phyloP scores from a whole-genome alignment of 2,113 vertebrate species.

The Ceyx melanurus region DNA sequence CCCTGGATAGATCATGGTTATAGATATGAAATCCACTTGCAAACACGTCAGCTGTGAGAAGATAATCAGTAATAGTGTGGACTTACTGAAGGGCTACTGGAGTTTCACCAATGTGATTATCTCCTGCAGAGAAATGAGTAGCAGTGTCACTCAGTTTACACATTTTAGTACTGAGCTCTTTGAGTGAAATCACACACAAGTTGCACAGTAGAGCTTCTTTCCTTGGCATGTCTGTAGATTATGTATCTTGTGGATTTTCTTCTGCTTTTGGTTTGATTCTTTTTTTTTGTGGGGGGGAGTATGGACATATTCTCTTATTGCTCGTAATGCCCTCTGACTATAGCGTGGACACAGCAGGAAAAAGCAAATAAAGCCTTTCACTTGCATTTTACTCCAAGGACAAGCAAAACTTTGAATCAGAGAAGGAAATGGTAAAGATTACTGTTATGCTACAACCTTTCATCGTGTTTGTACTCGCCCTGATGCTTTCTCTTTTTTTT shows the following conservation, averaged over 20 bases:
- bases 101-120: background rate
- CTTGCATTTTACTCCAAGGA: background rate
- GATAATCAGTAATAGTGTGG: background rate
- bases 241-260: background rate
- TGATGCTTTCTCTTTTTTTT: background rate
- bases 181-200: background rate
- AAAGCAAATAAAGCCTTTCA: background rate
- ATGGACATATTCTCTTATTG: background rate
- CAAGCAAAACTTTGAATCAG: background rate
- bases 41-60: background rate
- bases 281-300: background rate
- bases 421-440: background rate
- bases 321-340: background rate
- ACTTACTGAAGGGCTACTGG: background rate
- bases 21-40: background rate
- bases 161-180: background rate
- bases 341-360: background rate
- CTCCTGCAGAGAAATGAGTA: background rate
- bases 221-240: background rate
- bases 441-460: background rate
- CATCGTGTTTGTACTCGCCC: background rate
- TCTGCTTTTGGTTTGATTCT: background rate
- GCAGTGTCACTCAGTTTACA: background rate
- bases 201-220: background rate
- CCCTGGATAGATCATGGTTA: background rate